Conservation (phyloP, 2,888 invertebrate genomes). For the Caenorhabditis angaria region DNA sequence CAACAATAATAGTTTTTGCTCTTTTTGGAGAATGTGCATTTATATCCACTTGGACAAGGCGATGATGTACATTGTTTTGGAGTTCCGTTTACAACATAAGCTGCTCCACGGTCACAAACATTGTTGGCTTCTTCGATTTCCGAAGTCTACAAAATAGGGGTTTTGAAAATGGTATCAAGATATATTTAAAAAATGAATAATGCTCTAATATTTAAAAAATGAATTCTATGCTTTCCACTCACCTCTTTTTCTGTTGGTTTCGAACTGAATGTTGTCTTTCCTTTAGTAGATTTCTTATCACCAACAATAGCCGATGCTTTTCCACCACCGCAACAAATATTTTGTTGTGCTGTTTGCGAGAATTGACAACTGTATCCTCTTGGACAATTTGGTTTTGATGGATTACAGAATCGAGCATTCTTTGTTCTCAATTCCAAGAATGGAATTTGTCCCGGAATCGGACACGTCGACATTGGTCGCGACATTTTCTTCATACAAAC, state of each 20-base stretch:
- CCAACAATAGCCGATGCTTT: constrained; percentile 30
- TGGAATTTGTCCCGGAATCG: constrained; percentile 63
- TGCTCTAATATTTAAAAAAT: too few species aligned
- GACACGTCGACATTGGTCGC: constrained; percentile 64
- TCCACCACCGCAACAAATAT: constrained; percentile 67
- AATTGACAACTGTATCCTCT: constrained; percentile 66
- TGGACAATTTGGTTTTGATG: constrained; percentile 55
- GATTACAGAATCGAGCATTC: constrained; percentile 63
- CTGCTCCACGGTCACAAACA: constrained; percentile 65
- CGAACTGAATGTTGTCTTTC: constrained; percentile 30
- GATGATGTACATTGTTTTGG: constrained; percentile 68
- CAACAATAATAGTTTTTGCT: constrained; percentile 58
- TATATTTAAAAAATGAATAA: too few species aligned
- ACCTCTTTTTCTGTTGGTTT: constrained; percentile 36
- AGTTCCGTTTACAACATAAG: constrained; percentile 64
- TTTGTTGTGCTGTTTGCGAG: constrained; percentile 62
- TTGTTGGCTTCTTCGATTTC: constrained; percentile 38
- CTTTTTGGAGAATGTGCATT: constrained; percentile 67
- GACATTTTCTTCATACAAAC: constrained; percentile 58
- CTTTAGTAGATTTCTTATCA: constrained; percentile 27
- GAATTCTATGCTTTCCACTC: constrained; percentile 9
- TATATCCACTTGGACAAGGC: constrained; percentile 63
- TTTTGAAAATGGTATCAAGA: too few species aligned
- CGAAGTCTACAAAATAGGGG: not conserved
- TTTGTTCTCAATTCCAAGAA: constrained; percentile 61